Evolutionary conservation across 2,113 vertebrate species (phyloP).

Genomic region (Alouatta palliata): DNA sequence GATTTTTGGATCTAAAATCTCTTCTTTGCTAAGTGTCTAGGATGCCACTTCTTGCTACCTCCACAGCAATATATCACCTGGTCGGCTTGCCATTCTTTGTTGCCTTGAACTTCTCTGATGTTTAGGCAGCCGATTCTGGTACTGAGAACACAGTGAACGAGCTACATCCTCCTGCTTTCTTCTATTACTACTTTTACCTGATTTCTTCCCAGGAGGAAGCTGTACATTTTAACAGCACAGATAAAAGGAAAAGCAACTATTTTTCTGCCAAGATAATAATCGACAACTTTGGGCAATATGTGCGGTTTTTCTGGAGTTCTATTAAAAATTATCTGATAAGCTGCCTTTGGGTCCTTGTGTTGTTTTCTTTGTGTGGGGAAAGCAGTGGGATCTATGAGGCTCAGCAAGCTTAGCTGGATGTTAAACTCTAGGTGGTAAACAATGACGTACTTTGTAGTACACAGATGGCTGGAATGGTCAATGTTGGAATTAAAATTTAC

Average conservation of each 20-base stretch:
- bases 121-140: background rate
- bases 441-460: background rate
- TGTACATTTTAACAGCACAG: conserved; percentile 3
- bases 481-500: background rate
- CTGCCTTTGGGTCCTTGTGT: background rate
- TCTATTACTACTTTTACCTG: conserved; percentile 32
- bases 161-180: background rate
- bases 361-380: conserved; percentile 36
- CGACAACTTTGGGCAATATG: conserved; percentile 13
- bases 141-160: background rate
- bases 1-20: background rate
- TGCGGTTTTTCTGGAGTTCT: conserved; percentile 57
- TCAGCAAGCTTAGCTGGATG: background rate
- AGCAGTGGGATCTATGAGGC: background rate
- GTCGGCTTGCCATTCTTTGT: background rate
- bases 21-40: background rate
- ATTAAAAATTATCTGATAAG: conserved; percentile 73
- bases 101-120: background rate
- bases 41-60: background rate
- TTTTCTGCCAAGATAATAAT: conserved; percentile 60
- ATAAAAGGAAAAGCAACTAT: conserved; percentile 49
- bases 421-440: conserved; percentile 39
- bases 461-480: conserved; percentile 46
- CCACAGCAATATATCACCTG: background rate
- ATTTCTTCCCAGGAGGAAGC: conserved; percentile 58